Evolutionary conservation across 2,113 vertebrate species (phyloP), one percentile per base, ranked within the genome.

Genomic region (Heteronetta atricapilla): DNA sequence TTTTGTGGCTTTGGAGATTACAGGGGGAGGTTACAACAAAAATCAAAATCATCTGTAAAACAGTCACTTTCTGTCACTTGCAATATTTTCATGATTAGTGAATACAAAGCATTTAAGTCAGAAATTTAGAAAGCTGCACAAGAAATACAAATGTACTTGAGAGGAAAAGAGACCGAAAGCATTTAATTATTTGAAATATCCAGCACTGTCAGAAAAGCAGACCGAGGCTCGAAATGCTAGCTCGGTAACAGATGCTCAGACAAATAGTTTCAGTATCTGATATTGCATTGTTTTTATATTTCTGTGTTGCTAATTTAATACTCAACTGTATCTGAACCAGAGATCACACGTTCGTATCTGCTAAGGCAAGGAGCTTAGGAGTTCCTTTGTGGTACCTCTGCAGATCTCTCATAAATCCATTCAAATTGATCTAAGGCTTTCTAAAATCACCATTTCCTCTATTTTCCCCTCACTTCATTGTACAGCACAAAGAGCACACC

Each of bases 41-140:
- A 96, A 86, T 55, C 33, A 80, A 86, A 94, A 85, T 80, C 38
- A 91, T 72, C 44, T 91, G 56, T 29, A 82, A 66, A 89, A 62
- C 10, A 2, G 2, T 36, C 20, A 21, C 77, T 83, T 94, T 79
- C 67, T 89, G 78, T 74, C 55, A 80, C 11, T 59, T 21, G 21
- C 46, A 69, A 36, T 72, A 93, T 83, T 88, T 88, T 62, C 26
- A 58, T 46, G 16, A 75, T 53, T 76, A 76, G 34, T 20, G 40
- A 94, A 89, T 38, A 76, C 20, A 90, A 95, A 84, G n/a, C 44
- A 79, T 82, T 76, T 90, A 79, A 86, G 42, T 81, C 7, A 81
- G 34, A 90, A 86, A 88, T 81, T 82, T 5, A 81, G 77, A 89
- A 93, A 94, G 38, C 73, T 79, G 36, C 55, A 92, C 7, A 86